phyloP scores from a whole-genome alignment of 2,888 invertebrate genomes.

The Quadroppia sp. region DNA sequence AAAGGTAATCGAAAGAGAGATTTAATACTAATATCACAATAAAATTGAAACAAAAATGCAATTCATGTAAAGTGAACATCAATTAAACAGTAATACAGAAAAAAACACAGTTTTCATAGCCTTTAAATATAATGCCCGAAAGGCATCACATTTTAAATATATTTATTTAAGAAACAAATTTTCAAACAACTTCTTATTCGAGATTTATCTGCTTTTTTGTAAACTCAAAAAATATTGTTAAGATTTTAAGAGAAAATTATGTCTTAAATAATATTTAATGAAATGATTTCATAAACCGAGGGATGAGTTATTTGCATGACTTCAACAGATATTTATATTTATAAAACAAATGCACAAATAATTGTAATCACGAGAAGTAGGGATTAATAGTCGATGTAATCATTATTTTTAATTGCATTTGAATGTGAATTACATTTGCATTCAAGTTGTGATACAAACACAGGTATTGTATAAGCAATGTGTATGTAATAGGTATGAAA shows the following conservation, averaged over 20 bases:
- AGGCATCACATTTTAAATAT: constrained; percentile 1
- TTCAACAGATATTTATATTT: neutral
- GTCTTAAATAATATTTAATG: neutral
- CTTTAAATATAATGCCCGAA: neutral
- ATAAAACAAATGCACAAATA: neutral
- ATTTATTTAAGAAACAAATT: neutral
- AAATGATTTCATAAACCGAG: neutral
- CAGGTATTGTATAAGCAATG: too few species aligned
- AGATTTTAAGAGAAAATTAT: neutral
- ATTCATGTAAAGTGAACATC: neutral
- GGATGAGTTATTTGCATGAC: constrained; percentile 18
- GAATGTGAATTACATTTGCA: too few species aligned
- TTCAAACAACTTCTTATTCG: neutral
- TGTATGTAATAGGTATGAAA: too few species aligned
- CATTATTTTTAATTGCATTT: neutral
- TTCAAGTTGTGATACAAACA: too few species aligned
- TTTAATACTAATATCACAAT: neutral
- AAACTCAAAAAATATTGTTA: neutral
- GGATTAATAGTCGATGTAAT: neutral
- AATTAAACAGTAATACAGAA: neutral
- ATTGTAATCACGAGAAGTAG: constrained; percentile 14
- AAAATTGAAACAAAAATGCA: too few species aligned
- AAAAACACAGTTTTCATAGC: neutral
- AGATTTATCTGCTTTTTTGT: neutral
- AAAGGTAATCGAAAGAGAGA: too few species aligned